Conservation (phyloP, 2,797 vertebrate genomes). For the Danionella dracula region DNA sequence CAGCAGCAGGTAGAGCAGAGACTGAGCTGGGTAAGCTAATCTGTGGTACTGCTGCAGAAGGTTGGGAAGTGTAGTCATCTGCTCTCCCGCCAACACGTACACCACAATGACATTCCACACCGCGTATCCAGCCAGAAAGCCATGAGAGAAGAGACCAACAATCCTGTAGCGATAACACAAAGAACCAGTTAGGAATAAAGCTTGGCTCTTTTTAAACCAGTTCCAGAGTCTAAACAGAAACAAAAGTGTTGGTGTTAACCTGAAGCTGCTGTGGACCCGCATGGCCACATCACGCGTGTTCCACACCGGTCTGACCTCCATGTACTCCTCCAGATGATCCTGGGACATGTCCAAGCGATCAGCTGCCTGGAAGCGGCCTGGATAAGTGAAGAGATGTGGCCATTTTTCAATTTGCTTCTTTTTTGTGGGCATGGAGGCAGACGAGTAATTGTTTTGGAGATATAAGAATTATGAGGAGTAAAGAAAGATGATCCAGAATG, state of each 20-base stretch:
- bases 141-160: slow-evolving; percentile 76
- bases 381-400: neutral
- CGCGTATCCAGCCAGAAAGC: slow-evolving; percentile 78
- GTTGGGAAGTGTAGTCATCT: slow-evolving; percentile 67
- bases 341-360: slow-evolving; percentile 75
- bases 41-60: slow-evolving; percentile 75
- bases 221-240: too few species aligned
- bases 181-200: too few species aligned
- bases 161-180: slow-evolving; percentile 55
- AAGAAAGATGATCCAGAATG: too few species aligned
- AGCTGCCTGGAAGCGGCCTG: slow-evolving; percentile 80
- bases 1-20: slow-evolving; percentile 77
- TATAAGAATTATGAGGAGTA: too few species aligned
- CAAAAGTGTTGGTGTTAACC: slow-evolving; percentile 58
- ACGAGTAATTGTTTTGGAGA: too few species aligned
- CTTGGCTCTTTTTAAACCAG: too few species aligned
- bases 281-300: slow-evolving; percentile 86
- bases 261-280: slow-evolving; percentile 81
- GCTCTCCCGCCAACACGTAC: slow-evolving; percentile 72
- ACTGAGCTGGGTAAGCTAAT: slow-evolving; percentile 79
- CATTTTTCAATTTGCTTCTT: neutral
- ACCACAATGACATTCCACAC: slow-evolving; percentile 81
- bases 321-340: slow-evolving; percentile 76
- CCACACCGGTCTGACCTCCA: slow-evolving; percentile 79
- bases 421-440: too few species aligned